Percentiles rank a stretch among this genome's conserved stretches.
Evolutionary conservation across 2,888 invertebrate species (phyloP).

Genomic region (Drosophila hawaiiensis): DNA sequence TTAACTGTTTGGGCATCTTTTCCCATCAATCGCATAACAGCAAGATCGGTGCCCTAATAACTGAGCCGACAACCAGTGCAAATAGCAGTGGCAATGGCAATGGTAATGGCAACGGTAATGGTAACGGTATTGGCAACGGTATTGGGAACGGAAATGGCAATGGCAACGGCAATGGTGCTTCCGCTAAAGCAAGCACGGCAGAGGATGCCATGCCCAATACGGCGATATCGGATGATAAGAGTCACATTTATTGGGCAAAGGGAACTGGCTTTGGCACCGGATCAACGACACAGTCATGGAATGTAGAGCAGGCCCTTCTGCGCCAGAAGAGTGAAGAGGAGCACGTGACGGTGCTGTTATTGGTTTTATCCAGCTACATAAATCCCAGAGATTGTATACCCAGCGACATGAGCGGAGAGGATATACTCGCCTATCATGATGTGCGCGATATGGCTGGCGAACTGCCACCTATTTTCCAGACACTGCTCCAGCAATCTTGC

Average conservation of each 20-base stretch:
- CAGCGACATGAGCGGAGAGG: constrained; percentile 83
- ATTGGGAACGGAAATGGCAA: constrained; percentile 12
- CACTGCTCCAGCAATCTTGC: constrained; percentile 92
- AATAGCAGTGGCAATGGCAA: constrained; percentile 27
- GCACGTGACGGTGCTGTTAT: constrained; percentile 94
- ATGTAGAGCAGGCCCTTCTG: constrained; percentile 96
- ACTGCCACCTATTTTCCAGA: constrained; percentile 90
- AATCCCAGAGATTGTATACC: constrained; percentile 89
- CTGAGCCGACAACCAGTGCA: constrained; percentile 42
- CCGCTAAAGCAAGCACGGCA: constrained; percentile 36
- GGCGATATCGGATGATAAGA: constrained; percentile 88
- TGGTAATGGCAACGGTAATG: constrained; percentile 15
- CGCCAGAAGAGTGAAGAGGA: constrained; percentile 96
- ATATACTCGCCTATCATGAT: constrained; percentile 84
- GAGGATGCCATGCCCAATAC: constrained; percentile 77
- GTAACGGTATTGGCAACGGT: constrained; percentile 12
- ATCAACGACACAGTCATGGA: constrained; percentile 97
- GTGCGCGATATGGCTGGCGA: constrained; percentile 85
- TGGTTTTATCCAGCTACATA: constrained; percentile 95
- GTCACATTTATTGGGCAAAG: constrained; percentile 96
- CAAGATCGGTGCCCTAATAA: constrained; percentile 80
- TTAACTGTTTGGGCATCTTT: constrained; percentile 95
- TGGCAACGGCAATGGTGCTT: constrained; percentile 23
- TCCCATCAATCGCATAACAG: constrained; percentile 90
- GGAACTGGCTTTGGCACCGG: constrained; percentile 99